These are phyloP conservation scores for Zosterops hypoxanthus DNA, from an alignment of 2,113 vertebrate genomes.

Conservation along the genomic window DNA sequence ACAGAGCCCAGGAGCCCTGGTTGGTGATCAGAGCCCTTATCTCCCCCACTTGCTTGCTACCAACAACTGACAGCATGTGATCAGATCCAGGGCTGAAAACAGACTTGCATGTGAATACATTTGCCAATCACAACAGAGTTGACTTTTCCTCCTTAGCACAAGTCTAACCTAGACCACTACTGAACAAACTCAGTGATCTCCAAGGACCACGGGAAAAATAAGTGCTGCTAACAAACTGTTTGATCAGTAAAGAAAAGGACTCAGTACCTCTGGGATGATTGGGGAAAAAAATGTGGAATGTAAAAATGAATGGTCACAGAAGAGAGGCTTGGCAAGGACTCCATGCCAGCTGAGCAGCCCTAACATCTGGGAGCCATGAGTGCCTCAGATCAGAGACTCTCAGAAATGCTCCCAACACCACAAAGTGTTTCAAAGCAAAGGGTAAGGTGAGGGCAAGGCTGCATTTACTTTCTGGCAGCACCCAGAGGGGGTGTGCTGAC, in stretches of 20 bases:
- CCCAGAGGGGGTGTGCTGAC: background rate
- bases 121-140: background rate
- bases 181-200: background rate
- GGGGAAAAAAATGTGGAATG: background rate
- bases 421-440: background rate
- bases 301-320: conserved; percentile 35
- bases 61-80: background rate
- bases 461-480: background rate
- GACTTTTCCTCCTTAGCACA: background rate
- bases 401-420: background rate
- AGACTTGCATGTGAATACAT: background rate
- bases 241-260: background rate
- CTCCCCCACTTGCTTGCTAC: background rate
- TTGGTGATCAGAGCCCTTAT: background rate
- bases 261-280: background rate
- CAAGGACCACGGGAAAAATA: background rate
- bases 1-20: background rate
- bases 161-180: background rate
- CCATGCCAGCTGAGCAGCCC: background rate
- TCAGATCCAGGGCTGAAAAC: background rate
- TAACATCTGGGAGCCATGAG: conserved; percentile 34
- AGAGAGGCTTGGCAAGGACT: background rate
- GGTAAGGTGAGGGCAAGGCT: background rate
- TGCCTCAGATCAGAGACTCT: background rate
- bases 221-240: background rate